Evolutionary conservation across 2,888 invertebrate species (phyloP).

Genomic region (Euzetes globulus): DNA sequence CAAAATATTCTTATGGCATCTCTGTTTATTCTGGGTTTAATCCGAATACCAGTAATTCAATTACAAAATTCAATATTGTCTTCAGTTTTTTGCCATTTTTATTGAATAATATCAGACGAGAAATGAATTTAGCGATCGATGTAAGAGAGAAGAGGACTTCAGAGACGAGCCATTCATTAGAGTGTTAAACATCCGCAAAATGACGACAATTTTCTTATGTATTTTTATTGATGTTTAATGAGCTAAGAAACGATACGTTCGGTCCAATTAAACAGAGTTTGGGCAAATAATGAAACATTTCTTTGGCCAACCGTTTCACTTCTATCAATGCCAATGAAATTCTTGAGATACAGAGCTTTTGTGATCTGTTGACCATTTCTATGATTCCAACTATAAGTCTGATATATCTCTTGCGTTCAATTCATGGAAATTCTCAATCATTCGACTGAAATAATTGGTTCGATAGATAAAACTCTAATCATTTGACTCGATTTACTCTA

Average conservation of each 20-base stretch:
- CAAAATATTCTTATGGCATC: no score
- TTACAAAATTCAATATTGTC: no score
- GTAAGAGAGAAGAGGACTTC: background rate
- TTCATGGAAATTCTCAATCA: conserved; percentile 15
- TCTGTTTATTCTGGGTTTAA: no score
- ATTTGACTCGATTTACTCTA: background rate
- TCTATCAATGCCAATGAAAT: background rate
- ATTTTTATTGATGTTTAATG: conserved; percentile 11
- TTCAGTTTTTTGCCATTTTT: no score
- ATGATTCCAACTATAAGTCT: background rate
- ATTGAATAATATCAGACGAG: no score
- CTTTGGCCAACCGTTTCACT: background rate
- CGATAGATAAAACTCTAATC: background rate
- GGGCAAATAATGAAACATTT: background rate
- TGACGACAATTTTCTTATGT: conserved; percentile 7
- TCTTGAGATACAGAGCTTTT: background rate
- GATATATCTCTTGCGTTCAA: conserved; percentile 5
- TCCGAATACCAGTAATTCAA: no score
- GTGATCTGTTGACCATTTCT: background rate
- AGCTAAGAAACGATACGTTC: background rate
- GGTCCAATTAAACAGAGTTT: background rate
- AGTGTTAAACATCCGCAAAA: background rate
- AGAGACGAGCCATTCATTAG: background rate
- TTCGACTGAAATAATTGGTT: conserved; percentile 26
- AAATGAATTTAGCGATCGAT: background rate